Evolutionary conservation across 2,888 invertebrate genomes (phyloP), one percentile per base, ranked within the genome.

Genomic region (Branchipolynoe longqiensis): DNA sequence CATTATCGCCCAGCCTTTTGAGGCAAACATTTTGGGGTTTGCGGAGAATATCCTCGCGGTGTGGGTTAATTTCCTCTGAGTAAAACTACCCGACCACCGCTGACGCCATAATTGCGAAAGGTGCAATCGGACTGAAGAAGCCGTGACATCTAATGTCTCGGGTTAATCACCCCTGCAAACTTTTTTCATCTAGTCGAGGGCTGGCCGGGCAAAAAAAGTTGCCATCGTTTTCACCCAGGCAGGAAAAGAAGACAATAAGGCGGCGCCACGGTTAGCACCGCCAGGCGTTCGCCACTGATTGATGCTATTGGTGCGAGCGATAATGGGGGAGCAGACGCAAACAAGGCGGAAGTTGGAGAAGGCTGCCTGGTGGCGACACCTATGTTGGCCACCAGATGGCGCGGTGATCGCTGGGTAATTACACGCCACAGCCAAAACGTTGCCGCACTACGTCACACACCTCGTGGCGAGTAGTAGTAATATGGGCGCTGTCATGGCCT

Each of bases 101-200:
- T 22, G 69, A 38, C 69, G 69, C 69, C 38, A 38, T 69, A 69
- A 69, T 69, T 69, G 69, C 69, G 62, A 69, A 38, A 33, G 69
- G 69, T 33, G 36, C 69, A 69, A 69, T 69, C 69, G 69, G 69
- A 69, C 69, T 69, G 69, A 69, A 69, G 69, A 69, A 69, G 69
- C 69, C 36, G 36, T 38, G 69, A 69, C 69, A 69, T 69, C 69
- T 69, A 69, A 69, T 69, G 69, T 69, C 69, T 69, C 38, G 69
- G 69, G 69, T 69, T 69, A 69, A 69, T 69, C 69, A 69, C 69
- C 33, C 69, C 69, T 69, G n/a, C 69, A 69, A 69, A 69, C 69
- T 69, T 69, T 69, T 69, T 69, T 69, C 69, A 69, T 69, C 22
- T 69, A 69, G 69, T 38, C n/a, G n/a, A n/a, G n/a, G n/a, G n/a